Evolutionary conservation across 2,113 vertebrate species (phyloP).

Genomic region (Polypterus bichir): DNA sequence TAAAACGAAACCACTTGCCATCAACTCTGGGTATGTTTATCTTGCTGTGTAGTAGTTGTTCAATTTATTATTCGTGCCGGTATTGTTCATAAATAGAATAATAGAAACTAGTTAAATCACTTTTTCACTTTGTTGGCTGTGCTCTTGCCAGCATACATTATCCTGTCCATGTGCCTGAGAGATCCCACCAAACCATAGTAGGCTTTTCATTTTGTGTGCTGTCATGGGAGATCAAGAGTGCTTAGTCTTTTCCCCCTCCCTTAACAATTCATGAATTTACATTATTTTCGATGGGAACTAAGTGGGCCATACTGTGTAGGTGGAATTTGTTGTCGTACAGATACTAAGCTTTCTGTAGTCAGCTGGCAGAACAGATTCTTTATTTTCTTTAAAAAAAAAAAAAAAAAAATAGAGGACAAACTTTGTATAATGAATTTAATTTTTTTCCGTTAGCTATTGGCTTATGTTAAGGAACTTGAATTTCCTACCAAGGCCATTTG

Average conservation of each 20-base stretch:
- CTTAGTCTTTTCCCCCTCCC: neutral
- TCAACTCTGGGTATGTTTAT: no score
- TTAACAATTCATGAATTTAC: conserved; percentile 13
- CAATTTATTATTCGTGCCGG: no score
- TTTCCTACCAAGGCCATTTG: no score
- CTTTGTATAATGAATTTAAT: no score
- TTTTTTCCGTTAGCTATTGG: no score
- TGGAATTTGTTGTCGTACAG: conserved; percentile 21
- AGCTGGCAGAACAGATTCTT: neutral
- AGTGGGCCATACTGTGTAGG: conserved; percentile 20
- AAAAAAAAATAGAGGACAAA: no score
- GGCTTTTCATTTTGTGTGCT: neutral
- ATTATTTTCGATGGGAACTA: conserved; percentile 13
- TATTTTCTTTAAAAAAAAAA: no score
- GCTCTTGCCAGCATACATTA: neutral
- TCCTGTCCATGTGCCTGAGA: neutral
- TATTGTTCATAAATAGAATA: no score
- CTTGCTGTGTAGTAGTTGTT: no score
- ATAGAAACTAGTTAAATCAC: neutral
- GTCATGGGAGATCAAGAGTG: neutral
- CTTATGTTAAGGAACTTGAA: no score
- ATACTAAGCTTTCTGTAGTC: conserved; percentile 14
- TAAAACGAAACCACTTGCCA: no score
- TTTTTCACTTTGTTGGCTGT: neutral
- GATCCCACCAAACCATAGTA: neutral